Base-by-base conservation (phyloP, 1,140 invertebrate species). In the Papilio polytes region DNA sequence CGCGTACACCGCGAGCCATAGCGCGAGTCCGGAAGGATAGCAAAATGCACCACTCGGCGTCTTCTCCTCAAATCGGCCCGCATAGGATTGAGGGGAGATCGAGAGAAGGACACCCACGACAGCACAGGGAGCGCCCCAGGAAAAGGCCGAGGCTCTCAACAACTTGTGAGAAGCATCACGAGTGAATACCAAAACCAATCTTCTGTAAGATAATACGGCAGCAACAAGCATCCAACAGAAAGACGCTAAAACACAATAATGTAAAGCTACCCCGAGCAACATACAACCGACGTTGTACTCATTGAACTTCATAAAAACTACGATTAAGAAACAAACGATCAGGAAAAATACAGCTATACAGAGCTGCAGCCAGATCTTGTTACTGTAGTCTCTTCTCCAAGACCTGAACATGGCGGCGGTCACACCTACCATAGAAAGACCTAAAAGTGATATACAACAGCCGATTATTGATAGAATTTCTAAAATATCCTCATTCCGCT, bases 151-250 rank as follows among this genome's bases (percentile, higher is more conserved):
- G 6, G 95, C 94, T 80, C 93, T 90, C 18, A 95, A 82, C 36
- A 96, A 84, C 80, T 94, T 94, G 74, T 95, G 94, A 7, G 95
- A 95, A n/a, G 92, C 87, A 59, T 93, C 93, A 79, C 92, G 88
- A 3, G 91, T 90, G 56, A 95, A 95, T 6, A 95, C 94, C 63
- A 92, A 85, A 8, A 95, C 95, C 18, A 95, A 82, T 78, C 95
- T 84, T 66, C 93, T 85, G 81, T 95, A 95, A 10, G 95, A 95
- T 8, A 96, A 73, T 0, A 95, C 85, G 12, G 95, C 95, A 9
- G 95, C 93, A 0, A 96, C 93, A 26, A 96, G 82, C 95, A 96
- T 96, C 95, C 95, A 96, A 80, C 92, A 94, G 85, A 95, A 96
- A 0, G 95, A 95, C 1, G 94, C 85, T 6, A 95, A 74, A 18